Conservation (phyloP, 37 sponge, comb jelly and placozoan species). For the Amphimedon queenslandica region DNA sequence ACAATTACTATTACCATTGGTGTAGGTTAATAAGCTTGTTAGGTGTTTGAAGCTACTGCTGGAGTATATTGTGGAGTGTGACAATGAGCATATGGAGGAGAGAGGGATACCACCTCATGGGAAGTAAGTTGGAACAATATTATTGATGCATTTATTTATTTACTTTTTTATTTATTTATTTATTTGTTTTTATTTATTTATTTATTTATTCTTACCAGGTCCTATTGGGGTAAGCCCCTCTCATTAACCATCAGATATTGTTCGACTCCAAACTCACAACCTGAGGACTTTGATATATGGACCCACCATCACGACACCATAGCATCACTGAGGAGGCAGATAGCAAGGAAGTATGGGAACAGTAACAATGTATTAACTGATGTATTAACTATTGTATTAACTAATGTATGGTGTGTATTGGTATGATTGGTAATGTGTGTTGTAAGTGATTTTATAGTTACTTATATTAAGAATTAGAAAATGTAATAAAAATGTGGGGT, state of each 20-base stretch:
- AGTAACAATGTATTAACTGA: too few relatives aligned
- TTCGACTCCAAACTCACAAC: slow-evolving; percentile 24
- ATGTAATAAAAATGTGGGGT: too few relatives aligned
- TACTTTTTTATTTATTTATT: too few relatives aligned
- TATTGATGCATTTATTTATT: too few relatives aligned
- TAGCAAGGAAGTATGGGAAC: slow-evolving; percentile 60
- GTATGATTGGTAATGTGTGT: too few relatives aligned
- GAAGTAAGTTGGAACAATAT: slow-evolving; percentile 70
- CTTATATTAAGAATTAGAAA: too few relatives aligned
- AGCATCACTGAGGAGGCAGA: slow-evolving; percentile 74
- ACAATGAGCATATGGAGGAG: slow-evolving; percentile 77
- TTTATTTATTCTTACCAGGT: too few relatives aligned
- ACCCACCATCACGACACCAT: slow-evolving; percentile 82
- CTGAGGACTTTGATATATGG: slow-evolving; percentile 84
- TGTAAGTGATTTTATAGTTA: too few relatives aligned
- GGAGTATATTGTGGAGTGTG: slow-evolving; percentile 81
- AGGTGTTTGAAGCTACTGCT: slow-evolving; percentile 78
- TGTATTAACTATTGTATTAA: too few relatives aligned
- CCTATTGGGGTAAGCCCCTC: slow-evolving; percentile 61
- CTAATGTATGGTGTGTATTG: too few relatives aligned
- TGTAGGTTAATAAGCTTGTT: slow-evolving; percentile 64
- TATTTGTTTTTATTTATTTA: too few relatives aligned
- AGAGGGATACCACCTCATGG: slow-evolving; percentile 86
- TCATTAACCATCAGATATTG: slow-evolving; percentile 44
- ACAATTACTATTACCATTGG: not conserved